Percentiles rank a stretch among this genome's conserved stretches.
Conservation (phyloP, 2,113 vertebrate species). For the Lota lota region DNA sequence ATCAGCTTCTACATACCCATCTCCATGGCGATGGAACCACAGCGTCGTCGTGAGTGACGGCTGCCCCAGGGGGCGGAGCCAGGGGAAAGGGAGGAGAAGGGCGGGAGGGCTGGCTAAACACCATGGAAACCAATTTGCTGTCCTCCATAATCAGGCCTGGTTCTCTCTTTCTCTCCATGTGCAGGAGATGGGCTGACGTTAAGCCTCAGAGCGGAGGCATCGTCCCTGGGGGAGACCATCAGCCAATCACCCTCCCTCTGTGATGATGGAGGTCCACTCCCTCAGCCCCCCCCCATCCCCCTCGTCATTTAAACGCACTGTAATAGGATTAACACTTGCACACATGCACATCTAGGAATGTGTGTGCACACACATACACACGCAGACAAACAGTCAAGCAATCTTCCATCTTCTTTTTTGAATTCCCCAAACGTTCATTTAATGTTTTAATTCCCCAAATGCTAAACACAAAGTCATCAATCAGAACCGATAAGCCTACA, state of each 20-base stretch:
- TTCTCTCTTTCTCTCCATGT: slow-evolving; percentile 52
- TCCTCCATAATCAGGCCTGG: slow-evolving; percentile 65
- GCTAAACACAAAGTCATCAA: slow-evolving; percentile 32
- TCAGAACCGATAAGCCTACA: neutral
- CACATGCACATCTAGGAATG: slow-evolving; percentile 5
- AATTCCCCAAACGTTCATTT: too few relatives aligned
- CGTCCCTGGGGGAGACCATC: slow-evolving; percentile 57
- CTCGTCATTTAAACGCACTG: slow-evolving; percentile 27
- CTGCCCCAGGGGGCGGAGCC: too few relatives aligned
- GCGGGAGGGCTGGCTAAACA: slow-evolving; percentile 58
- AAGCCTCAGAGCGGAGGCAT: slow-evolving; percentile 58
- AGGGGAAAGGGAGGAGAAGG: too few relatives aligned
- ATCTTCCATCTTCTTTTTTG: too few relatives aligned
- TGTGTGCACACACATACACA: slow-evolving; percentile 15
- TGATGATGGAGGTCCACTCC: slow-evolving; percentile 46
- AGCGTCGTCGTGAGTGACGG: slow-evolving; percentile 53
- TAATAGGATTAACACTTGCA: neutral
- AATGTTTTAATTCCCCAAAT: slow-evolving; percentile 20
- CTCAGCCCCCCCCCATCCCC: neutral
- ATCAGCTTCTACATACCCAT: slow-evolving; percentile 8
- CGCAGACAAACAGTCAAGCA: slow-evolving; percentile 14
- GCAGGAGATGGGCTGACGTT: slow-evolving; percentile 66
- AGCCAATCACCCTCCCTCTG: slow-evolving; percentile 44
- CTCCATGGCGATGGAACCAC: slow-evolving; percentile 56
- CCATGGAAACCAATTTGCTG: slow-evolving; percentile 65